Percentiles rank a stretch among this genome's conserved stretches.
Evolutionary conservation across 2,888 invertebrate genomes (phyloP).

Genomic region (Apocheima hispidaria): DNA sequence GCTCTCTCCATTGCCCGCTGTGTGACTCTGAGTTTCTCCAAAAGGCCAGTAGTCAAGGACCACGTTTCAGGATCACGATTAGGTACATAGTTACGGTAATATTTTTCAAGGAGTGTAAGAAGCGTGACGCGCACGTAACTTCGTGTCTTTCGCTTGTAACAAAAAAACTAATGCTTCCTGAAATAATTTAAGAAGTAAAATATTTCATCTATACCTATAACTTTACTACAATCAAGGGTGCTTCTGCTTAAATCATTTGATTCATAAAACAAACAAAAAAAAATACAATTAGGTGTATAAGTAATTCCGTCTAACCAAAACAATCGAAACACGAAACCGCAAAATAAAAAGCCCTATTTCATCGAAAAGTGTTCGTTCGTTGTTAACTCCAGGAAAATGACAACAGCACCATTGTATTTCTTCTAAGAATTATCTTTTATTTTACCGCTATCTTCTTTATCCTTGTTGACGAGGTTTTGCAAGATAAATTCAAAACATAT

Average conservation of each 20-base stretch:
- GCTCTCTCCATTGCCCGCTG: too few relatives aligned
- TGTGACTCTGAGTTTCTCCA: too few relatives aligned
- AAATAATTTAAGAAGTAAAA: too few relatives aligned
- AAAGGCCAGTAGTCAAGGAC: too few relatives aligned
- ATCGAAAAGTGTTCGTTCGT: slow-evolving; percentile 1
- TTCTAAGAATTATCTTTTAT: slow-evolving; percentile 9
- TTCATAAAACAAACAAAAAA: not conserved
- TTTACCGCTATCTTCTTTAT: not conserved
- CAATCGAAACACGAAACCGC: slow-evolving; percentile 5
- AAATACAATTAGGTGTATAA: not conserved
- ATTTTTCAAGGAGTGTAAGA: too few relatives aligned
- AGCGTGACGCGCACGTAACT: too few relatives aligned
- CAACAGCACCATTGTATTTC: slow-evolving; percentile 5
- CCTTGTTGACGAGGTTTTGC: not conserved
- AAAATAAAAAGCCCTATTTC: slow-evolving; percentile 5
- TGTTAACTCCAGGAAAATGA: slow-evolving; percentile 11
- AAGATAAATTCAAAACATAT: not conserved
- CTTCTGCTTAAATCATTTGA: not conserved
- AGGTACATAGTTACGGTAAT: too few relatives aligned
- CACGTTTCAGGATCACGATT: too few relatives aligned
- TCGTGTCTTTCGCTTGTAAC: too few relatives aligned
- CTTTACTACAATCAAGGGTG: too few relatives aligned
- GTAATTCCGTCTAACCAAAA: not conserved
- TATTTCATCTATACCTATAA: too few relatives aligned
- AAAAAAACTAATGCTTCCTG: too few relatives aligned